Evolutionary conservation across 2,113 vertebrate genomes (phyloP).

Genomic region (Oreochromis niloticus): DNA sequence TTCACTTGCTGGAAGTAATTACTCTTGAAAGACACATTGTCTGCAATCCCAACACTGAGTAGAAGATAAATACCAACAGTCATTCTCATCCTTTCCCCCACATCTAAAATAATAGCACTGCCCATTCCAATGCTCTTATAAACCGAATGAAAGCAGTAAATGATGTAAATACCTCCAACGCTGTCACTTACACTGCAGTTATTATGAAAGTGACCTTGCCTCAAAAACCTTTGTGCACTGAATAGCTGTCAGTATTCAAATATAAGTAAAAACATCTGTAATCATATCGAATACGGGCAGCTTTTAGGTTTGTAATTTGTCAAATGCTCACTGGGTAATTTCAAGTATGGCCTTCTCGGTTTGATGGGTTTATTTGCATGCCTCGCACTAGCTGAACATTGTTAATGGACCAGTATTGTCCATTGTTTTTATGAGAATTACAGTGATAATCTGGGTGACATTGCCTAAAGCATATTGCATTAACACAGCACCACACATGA

Average conservation of each 20-base stretch:
- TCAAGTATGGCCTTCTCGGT: background rate
- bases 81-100: background rate
- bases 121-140: background rate
- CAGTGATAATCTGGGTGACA: background rate
- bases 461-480: background rate
- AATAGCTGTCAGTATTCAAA: background rate
- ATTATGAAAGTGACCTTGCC: background rate
- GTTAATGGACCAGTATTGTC: background rate
- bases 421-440: background rate
- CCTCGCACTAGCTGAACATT: background rate
- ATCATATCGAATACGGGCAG: background rate
- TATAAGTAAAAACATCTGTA: background rate
- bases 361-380: background rate
- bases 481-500: background rate
- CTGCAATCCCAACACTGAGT: background rate
- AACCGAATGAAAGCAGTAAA: background rate
- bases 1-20: background rate
- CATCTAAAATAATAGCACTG: background rate
- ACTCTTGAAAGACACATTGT: slow-evolving; percentile 2
- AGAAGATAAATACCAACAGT: background rate
- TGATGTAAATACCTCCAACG: background rate
- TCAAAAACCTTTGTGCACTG: background rate
- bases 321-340: background rate
- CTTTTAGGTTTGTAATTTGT: background rate
- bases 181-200: background rate